Evolutionary conservation across 2,113 vertebrate genomes (phyloP).

Genomic region (Dasypus novemcinctus): DNA sequence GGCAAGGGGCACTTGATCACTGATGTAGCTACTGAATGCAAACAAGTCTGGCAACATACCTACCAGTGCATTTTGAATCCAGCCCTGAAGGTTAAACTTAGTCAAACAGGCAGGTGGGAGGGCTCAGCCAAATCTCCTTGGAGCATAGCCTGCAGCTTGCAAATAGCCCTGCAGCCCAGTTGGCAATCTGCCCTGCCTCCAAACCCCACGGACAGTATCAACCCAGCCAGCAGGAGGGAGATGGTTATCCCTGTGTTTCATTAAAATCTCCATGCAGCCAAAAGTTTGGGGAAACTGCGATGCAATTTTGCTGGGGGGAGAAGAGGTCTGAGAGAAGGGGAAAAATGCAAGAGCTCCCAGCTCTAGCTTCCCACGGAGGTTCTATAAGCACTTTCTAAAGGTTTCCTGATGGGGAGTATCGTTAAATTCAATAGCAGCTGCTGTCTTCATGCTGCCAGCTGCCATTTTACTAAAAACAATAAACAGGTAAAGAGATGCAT

Average conservation of each 20-base stretch:
- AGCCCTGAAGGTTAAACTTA: not conserved
- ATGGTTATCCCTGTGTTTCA: not conserved
- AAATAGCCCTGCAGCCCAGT: not conserved
- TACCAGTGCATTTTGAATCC: not conserved
- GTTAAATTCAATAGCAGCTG: not conserved
- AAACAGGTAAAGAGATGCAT: not conserved
- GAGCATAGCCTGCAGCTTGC: not conserved
- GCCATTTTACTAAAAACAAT: not conserved
- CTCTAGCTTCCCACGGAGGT: not conserved
- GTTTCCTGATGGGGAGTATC: not conserved
- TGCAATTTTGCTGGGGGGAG: no score
- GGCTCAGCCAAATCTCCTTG: accelerated
- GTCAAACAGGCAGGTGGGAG: not conserved
- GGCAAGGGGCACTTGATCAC: not conserved
- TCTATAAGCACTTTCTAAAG: not conserved
- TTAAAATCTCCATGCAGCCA: not conserved
- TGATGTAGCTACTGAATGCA: accelerated
- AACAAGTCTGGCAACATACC: accelerated
- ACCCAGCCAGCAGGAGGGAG: not conserved
- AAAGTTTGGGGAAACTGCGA: not conserved
- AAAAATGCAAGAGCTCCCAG: no score
- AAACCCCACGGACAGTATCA: not conserved
- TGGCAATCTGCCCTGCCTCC: not conserved
- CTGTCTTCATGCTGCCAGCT: not conserved
- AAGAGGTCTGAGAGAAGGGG: no score